Evolutionary conservation across 2,888 invertebrate genomes (phyloP).

Genomic region (Agriotes lineatus): DNA sequence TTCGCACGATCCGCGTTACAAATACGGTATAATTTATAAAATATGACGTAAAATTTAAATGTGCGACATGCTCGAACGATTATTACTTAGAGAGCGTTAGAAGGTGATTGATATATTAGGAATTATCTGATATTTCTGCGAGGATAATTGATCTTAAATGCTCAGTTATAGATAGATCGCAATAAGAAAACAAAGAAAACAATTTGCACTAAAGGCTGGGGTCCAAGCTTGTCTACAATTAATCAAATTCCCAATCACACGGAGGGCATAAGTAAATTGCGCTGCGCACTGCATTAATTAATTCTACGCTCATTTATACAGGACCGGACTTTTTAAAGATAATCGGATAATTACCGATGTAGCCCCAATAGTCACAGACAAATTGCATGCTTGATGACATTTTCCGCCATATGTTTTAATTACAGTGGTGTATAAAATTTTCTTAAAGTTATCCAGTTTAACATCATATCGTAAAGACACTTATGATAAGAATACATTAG

Average conservation of each 20-base stretch:
- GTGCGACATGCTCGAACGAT: conserved; percentile 37
- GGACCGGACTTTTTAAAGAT: too few relatives aligned
- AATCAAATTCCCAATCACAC: conserved; percentile 4
- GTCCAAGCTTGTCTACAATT: conserved; percentile 8
- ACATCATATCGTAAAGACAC: too few relatives aligned
- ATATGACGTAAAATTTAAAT: conserved; percentile 37
- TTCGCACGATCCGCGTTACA: conserved; percentile 37
- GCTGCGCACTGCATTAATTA: not conserved
- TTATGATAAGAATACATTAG: too few relatives aligned
- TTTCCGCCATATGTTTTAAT: too few relatives aligned
- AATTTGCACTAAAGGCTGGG: conserved; percentile 25
- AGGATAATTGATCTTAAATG: conserved; percentile 42
- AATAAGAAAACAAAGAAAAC: conserved; percentile 41
- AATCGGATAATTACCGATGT: too few relatives aligned
- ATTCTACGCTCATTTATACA: too few relatives aligned
- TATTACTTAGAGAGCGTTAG: conserved; percentile 41
- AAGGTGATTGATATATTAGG: conserved; percentile 40
- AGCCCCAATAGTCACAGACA: too few relatives aligned
- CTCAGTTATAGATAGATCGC: conserved; percentile 33
- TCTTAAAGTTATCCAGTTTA: too few relatives aligned
- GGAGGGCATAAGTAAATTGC: conserved; percentile 1
- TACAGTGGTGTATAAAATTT: too few relatives aligned
- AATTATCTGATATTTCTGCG: conserved; percentile 31
- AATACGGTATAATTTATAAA: conserved; percentile 35
- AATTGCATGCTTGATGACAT: too few relatives aligned